Evolutionary conservation across 2,888 invertebrate genomes (phyloP), one percentile per base, ranked within the genome.

Genomic region (Drosophila anceps): DNA sequence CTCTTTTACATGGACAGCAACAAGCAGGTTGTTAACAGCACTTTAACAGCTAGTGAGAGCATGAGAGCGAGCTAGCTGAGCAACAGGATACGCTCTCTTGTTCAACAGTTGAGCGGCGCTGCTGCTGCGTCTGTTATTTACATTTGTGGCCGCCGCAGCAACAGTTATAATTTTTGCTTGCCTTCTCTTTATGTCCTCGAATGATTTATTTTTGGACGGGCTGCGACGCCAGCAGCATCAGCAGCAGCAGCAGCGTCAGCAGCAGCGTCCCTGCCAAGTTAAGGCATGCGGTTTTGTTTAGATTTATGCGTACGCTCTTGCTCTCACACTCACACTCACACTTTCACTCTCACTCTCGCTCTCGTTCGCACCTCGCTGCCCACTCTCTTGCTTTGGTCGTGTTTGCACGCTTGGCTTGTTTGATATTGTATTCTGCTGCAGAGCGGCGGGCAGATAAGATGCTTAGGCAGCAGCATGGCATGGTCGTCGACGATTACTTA

Each of bases 151-250:
- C 67, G 71, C 82, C 69, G 73, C 84, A 87, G 88, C 88, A 85
- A 87, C 84, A 85, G 88, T 87, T 87, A 87, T 87, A 82, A 87
- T 82, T 85, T 85, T 84, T 87, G 84, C 84, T 76, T 82, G 82
- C 79, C 68, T 87, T 84, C 88, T 75, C 71, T 84, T 84, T 79
- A 79, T 87, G 88, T 87, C 88, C 85, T 87, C 84, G 84, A 81
- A 85, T 85, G 84, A 87, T 85, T 85, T 85, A 85, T 85, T 87
- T 85, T 87, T 82, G 84, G 84, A 82, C 70, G 73, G 70, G 64
- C 73, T 60, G 63, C 74, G 77, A 68, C 73, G 81, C 67, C 59
- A 58, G 61, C 67, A 62, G 68, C 65, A 64, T 68, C 65, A 24
- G 24, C 24, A 62, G 68, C 65, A 64, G 69, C 65, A 58, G 61